Base-by-base conservation (phyloP, 2,797 vertebrate genomes). In the Pitangus sulphuratus region DNA sequence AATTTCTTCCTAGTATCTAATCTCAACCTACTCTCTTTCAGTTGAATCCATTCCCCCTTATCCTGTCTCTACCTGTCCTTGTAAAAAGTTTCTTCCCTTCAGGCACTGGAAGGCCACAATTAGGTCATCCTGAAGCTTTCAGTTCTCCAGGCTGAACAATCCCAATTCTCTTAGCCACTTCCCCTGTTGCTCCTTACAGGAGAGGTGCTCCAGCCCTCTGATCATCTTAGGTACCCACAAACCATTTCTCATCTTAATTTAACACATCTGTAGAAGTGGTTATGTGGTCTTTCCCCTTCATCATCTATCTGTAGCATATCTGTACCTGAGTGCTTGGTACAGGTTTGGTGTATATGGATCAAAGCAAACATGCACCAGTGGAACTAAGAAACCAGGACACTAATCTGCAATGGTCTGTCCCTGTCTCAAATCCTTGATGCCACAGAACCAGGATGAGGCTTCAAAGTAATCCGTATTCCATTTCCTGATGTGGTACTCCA, bases 401-500 rank as follows among this genome's bases (percentile, higher is more conserved):
- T 74, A 7, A 35, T 24, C 51, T 68, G 51, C 37, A 56, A 2
- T 16, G 25, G 10, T 44, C 25, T 65, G 28, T 25, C 17, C 24
- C n/a, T 58, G 4, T 44, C 37, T 54, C 50, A 74, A 40, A 62
- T n/a, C 24, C 44, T 51, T 40, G 42, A 51, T 24, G 17, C 7
- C 37, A 54, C 18, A 57, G 45, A 91, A 87, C 17, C 17, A 69
- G 40, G 1, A 5, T 21, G 12, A 75, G 15, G 22, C 7, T 78
- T 81, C 28, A 64, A 57, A 90, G 31, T 26, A 75, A 71, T 75
- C 48, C 17, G 6, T 50, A 42, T 30, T 35, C 28, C 16, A 3
- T 39, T 56, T 9, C 21, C 15, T 39, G 14, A 19, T 1, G 0
- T 9, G 15, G 18, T 4, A 1, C 7, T 69, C 33, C 48, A 13